Evolutionary conservation across 2,888 invertebrate species (phyloP).

Genomic region (Pegoplata infirma): DNA sequence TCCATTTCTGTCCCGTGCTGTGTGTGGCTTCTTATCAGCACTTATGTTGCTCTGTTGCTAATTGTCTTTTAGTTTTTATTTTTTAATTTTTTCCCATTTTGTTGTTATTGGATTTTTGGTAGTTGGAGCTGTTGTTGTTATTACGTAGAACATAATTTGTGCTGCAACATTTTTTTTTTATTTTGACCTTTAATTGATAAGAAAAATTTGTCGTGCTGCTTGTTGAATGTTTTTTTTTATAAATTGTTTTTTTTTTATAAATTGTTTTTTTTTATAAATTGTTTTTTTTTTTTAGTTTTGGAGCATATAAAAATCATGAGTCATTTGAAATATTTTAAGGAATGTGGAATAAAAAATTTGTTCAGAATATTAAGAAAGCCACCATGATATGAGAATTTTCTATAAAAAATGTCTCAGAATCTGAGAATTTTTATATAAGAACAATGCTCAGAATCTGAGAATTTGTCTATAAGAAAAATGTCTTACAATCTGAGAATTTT

Average conservation of each 20-base stretch:
- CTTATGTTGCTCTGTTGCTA: constrained; percentile 59
- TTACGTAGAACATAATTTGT: constrained; percentile 29
- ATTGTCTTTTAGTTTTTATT: constrained; percentile 48
- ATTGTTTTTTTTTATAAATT: constrained; percentile 33
- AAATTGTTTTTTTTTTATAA: constrained; percentile 30
- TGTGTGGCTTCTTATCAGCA: constrained; percentile 62
- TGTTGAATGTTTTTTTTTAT: constrained; percentile 24
- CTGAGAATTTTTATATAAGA: too few relatives aligned
- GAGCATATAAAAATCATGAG: too few relatives aligned
- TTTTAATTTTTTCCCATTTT: constrained; percentile 7
- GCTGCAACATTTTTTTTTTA: constrained; percentile 52
- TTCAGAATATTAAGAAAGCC: too few relatives aligned
- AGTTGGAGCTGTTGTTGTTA: constrained; percentile 13
- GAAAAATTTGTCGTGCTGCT: constrained; percentile 58
- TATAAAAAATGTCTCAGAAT: too few relatives aligned
- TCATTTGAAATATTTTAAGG: background rate
- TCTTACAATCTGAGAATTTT: too few relatives aligned
- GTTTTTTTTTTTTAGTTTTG: too few relatives aligned
- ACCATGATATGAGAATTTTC: too few relatives aligned
- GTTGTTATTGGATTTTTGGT: background rate
- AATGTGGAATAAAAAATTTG: too few relatives aligned
- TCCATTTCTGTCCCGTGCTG: constrained; percentile 50
- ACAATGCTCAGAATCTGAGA: too few relatives aligned
- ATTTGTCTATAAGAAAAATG: too few relatives aligned
- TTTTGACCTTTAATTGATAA: constrained; percentile 62